Conservation (phyloP, 2,797 vertebrate species). For the Ceyx erithaca region DNA sequence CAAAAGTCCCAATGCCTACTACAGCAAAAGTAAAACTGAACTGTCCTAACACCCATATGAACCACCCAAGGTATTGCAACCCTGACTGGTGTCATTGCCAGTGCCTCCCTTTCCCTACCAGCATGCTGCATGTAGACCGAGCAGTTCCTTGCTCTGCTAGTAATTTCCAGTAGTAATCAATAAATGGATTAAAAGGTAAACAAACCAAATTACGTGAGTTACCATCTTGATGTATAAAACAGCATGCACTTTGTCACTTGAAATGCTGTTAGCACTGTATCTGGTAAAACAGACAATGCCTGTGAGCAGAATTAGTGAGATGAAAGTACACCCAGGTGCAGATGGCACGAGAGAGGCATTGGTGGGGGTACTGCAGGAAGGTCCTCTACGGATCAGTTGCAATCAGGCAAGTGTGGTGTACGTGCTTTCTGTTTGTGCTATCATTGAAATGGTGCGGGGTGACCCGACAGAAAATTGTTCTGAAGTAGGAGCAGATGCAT, state of each 20-base stretch:
- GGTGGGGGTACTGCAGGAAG: not conserved
- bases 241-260: not conserved
- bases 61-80: not conserved
- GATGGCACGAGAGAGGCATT: not conserved
- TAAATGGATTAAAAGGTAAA: conserved; percentile 2
- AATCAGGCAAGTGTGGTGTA: not conserved
- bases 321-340: not conserved
- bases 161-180: conserved; percentile 12
- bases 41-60: not conserved
- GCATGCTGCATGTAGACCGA: not conserved
- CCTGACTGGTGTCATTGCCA: accelerated
- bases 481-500: conserved; percentile 54
- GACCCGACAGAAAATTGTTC: conserved; percentile 37
- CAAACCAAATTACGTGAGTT: not conserved
- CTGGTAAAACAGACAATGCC: not conserved
- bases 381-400: not conserved
- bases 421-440: not conserved
- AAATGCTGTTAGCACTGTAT: not conserved
- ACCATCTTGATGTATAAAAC: not conserved
- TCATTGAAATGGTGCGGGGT: conserved; percentile 28
- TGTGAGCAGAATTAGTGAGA: not conserved
- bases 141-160: not conserved
- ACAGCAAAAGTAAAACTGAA: not conserved
- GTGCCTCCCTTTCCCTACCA: not conserved
- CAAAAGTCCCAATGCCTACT: not conserved